Evolutionary conservation across 2,113 vertebrate genomes (phyloP), one percentile per base, ranked within the genome.

Genomic region (Mus pahari): DNA sequence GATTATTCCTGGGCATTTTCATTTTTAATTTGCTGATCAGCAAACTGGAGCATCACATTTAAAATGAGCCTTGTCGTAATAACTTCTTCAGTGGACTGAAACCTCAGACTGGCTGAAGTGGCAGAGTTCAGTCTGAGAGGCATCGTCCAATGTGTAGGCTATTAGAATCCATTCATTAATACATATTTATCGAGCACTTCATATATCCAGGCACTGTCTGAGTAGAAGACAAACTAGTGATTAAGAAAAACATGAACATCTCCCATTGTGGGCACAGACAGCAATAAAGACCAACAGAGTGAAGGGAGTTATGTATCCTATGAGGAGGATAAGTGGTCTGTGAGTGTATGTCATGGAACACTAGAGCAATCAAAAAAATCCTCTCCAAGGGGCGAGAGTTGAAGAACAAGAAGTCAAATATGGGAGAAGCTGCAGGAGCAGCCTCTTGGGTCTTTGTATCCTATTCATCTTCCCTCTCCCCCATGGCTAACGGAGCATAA

Each of bases 1-100:
- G 77, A 53, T 73, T 92, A 86, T 97, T 94, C 95, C 39, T 19
- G 71, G 53, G 42, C 88, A 93, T 91, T 90, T 71, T 86, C 48
- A 89, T 94, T 89, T 93, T 62, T 87, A 92, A 73, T 78, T 95
- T 91, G 45, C 28, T 82, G 39, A 19, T 24, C 20, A 95, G 45
- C 78, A 83, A 83, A 83, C 50, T 42, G 22, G 74, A 75, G 26
- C 20, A 90, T 86, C 55, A 77, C 26, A 92, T 78, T 86, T 94
- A n/a, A 81, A 91, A 73, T 90, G 75, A 90, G 48, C 0, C 16
- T 94, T 68, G 70, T 94, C 62, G 70, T 90, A 77, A 73, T 75
- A 68, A 92, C 94, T 94, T 94, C 16, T 70, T 92, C 50, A 22
- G 79, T 83, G 48, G 26, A 82, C 45, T 87, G 36, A 95, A 58